These are phyloP conservation scores for Gallinago jamesoni DNA, from an alignment of 2,113 vertebrate species.

Conservation along the genomic window DNA sequence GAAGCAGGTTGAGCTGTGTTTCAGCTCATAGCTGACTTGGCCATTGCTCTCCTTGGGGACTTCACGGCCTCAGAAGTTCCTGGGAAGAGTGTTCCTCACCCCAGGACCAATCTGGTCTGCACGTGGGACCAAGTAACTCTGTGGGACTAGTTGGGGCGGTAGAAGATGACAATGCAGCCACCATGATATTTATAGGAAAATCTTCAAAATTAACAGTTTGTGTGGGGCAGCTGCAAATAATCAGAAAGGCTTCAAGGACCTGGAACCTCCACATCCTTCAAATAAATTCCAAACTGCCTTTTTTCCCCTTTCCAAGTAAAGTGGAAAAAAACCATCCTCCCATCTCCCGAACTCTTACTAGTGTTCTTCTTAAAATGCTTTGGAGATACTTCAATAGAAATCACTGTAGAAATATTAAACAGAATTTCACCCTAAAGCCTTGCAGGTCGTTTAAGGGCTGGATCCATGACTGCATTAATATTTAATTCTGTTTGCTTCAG, in stretches of 20 bases:
- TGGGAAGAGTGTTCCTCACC: not conserved
- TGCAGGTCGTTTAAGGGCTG: not conserved
- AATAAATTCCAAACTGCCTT: slow-evolving; percentile 32
- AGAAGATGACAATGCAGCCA: not conserved
- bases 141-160: accelerated
- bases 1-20: not conserved
- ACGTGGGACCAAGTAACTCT: not conserved
- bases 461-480: not conserved
- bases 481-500: not conserved
- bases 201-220: not conserved
- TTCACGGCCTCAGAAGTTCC: not conserved
- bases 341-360: not conserved
- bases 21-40: not conserved
- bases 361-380: not conserved
- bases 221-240: not conserved
- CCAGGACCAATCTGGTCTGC: not conserved
- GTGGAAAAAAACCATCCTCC: slow-evolving; percentile 20
- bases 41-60: not conserved
- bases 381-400: slow-evolving; percentile 43
- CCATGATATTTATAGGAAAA: not conserved
- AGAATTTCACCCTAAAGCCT: not conserved
- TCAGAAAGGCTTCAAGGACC: slow-evolving; percentile 13
- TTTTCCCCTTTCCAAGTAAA: slow-evolving; percentile 15
- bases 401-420: not conserved
- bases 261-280: not conserved